Conservation (phyloP, 2,888 invertebrate species). For the Chrysolina americana region DNA sequence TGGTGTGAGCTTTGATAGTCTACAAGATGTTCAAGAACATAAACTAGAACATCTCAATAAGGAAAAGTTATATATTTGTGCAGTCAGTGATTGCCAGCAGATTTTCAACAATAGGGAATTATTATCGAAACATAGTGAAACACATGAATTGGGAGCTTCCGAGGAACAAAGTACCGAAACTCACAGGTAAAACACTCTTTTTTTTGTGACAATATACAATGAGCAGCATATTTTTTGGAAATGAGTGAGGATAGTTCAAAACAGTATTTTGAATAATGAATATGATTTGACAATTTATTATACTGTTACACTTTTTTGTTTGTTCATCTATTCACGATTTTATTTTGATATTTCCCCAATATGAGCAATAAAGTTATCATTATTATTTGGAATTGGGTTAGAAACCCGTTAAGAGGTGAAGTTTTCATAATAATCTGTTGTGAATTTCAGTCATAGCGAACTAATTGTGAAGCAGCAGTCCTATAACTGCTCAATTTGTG, state of each 20-base stretch:
- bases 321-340: too few species aligned
- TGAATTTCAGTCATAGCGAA: conserved; percentile 68
- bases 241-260: too few species aligned
- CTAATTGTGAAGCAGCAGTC: conserved; percentile 61
- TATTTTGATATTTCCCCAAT: too few species aligned
- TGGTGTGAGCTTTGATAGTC: not conserved
- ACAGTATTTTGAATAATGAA: too few species aligned
- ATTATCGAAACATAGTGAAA: conserved; percentile 8
- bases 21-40: not conserved
- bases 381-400: too few species aligned
- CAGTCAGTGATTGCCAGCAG: not conserved
- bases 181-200: not conserved
- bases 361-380: too few species aligned
- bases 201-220: too few species aligned
- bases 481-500: conserved; percentile 67
- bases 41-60: not conserved
- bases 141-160: conserved; percentile 67
- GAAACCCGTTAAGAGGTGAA: not conserved
- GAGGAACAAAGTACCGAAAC: conserved; percentile 47
- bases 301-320: too few species aligned
- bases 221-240: too few species aligned
- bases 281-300: too few species aligned
- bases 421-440: conserved; percentile 60
- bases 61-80: not conserved
- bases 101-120: not conserved